Base-by-base conservation (phyloP, 2,797 vertebrate genomes). In the Sardinella longiceps region DNA sequence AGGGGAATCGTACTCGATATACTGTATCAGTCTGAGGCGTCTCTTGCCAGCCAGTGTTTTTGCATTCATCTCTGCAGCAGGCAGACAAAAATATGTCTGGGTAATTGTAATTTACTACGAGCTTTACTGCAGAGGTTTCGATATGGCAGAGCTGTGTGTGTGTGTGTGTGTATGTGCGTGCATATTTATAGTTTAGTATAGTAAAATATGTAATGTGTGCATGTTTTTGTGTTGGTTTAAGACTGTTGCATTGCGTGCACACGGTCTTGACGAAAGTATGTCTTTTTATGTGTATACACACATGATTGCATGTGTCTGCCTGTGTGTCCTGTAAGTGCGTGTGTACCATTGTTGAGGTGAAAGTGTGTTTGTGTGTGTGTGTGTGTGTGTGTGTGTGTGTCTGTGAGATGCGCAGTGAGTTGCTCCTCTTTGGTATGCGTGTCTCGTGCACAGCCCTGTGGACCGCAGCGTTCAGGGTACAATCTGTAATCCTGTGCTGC, bases 401-500 rank as follows among this genome's bases (percentile, higher is more conserved):
- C 5, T 50, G 82, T 56, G 80, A 50, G 53, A 25, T 77, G 70
- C 70, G 70, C 70, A 77, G 51, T 20, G 51, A 53, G 70, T 43
- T 18, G 15, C 70, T n/a, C 18, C 51, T 45, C 45, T 63, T 82
- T 77, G 70, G 58, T 58, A 58, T 81, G 51, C 48, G 20, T 37
- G 53, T 77, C 53, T 53, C 87, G 84, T 86, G 46, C 28, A 66
- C 18, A 82, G 15, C 81, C 18, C 48, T 80, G 82, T 80, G 51
- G 81, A 51, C 43, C 83, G 77, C 84, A 86, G 28, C 46, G 0
- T 0, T 7, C 74, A 50, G 46, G 43, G 81, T 87, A 48, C 84
- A 66, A 56, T 86, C 81, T 86, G 83, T 84, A 63, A 85, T 84
- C 88, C 56, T 83, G 15, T n/a, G 43, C 39, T 45, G 20, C 46